A percentile compares a stretch with the other conserved stretches of the same genome.
phyloP scores from a whole-genome alignment of 2,888 invertebrate species.

The Athalia circularis region DNA sequence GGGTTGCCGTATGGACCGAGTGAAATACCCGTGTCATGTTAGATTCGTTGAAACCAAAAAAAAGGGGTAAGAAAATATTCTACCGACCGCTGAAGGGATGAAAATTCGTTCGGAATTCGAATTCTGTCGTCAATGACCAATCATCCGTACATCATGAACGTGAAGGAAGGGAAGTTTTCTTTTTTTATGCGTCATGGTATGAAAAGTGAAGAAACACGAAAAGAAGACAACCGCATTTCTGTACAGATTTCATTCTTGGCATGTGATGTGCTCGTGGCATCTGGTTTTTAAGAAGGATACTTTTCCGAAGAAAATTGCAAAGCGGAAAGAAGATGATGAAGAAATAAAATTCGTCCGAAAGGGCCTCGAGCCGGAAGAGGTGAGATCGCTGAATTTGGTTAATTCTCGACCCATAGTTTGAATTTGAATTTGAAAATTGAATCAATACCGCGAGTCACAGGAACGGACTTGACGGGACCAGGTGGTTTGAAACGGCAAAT shows the following conservation, averaged over 20 bases:
- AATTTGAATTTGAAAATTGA: no score
- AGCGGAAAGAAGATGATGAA: background rate
- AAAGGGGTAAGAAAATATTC: conserved; percentile 8
- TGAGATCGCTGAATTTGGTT: background rate
- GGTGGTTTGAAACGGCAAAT: no score
- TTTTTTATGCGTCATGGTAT: no score
- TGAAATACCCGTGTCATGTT: conserved; percentile 16
- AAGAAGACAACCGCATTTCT: no score
- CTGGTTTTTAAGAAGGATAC: no score
- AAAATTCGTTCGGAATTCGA: no score
- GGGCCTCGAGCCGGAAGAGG: no score
- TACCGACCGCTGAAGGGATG: background rate
- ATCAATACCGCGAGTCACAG: no score
- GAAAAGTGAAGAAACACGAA: no score
- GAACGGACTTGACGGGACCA: no score
- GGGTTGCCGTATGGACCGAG: background rate
- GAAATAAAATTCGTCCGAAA: background rate
- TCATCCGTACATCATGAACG: no score
- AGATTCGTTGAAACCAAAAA: conserved; percentile 6
- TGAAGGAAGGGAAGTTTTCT: no score
- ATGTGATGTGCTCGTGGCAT: background rate
- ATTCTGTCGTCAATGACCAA: background rate
- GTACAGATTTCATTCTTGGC: background rate
- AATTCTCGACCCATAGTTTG: background rate
- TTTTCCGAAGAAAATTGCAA: background rate